A percentile compares a stretch with the other conserved stretches of the same genome.
phyloP scores from a whole-genome alignment of 2,888 invertebrate species.

The Morpho helenor region DNA sequence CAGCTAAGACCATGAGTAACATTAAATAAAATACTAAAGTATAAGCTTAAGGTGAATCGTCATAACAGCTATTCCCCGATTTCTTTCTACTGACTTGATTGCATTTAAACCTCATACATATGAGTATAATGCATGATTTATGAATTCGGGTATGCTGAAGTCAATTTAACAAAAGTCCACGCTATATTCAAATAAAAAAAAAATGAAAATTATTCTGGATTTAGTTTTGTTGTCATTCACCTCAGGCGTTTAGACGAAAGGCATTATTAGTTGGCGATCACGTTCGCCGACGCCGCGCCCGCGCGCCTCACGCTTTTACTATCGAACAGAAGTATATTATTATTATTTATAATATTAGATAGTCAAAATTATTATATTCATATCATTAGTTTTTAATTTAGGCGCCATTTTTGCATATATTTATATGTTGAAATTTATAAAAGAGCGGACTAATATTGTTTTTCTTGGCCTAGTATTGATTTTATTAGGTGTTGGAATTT shows the following conservation, averaged over 20 bases:
- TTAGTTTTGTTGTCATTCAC: no score
- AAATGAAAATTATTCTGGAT: no score
- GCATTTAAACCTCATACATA: no score
- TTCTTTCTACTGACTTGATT: neutral
- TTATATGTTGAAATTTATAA: conserved; percentile 54
- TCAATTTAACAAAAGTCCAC: no score
- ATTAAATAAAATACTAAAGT: conserved; percentile 35
- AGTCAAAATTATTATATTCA: conserved; percentile 75
- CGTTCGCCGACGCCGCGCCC: conserved; percentile 35
- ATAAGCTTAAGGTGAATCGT: conserved; percentile 30
- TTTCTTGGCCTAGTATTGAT: conserved; percentile 59
- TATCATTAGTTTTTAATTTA: conserved; percentile 79
- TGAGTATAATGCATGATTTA: no score
- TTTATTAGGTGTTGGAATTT: conserved; percentile 48
- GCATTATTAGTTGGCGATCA: no score
- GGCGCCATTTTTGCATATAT: conserved; percentile 54
- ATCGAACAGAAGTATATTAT: conserved; percentile 41
- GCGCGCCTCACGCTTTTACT: conserved; percentile 39
- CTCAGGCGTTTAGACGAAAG: no score
- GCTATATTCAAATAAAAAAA: no score
- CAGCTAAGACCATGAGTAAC: conserved; percentile 21
- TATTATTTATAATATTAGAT: conserved; percentile 68
- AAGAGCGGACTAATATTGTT: conserved; percentile 51
- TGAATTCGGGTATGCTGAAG: no score
- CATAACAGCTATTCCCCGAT: conserved; percentile 32